Evolutionary conservation across 30 jellyfish, hydroid and myxozoan species (phyloP), one percentile per base, ranked within the genome.

Genomic region (Hydra vulgaris): DNA sequence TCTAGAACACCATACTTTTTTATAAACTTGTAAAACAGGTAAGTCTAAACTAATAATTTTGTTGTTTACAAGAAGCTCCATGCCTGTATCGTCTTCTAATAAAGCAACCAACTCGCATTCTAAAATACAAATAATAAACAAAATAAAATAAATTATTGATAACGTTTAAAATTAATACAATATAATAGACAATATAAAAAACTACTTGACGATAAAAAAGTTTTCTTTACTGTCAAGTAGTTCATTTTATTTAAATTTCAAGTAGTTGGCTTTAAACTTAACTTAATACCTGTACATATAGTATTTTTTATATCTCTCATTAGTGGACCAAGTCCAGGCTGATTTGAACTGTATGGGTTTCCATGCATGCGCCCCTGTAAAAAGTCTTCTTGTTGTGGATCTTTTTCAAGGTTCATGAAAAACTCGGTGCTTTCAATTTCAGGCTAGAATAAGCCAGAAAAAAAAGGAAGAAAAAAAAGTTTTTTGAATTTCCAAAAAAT

Each of bases 301-400:
- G 86, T 90, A 69, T 90, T 90, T 54, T 90, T 90, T 61, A 90
- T 55, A 71, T 90, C 97, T 12, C 97, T 78, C 97, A 90, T 90
- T 56, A 90, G 76, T 8, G 97, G 97, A 74, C 97, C 84, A 25
- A 27, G 55, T 0, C 92, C 92, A 1, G 84, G 23, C 69, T 90
- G 96, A 74, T 90, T 90, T n/a, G 95, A 86, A 25, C 89, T 81
- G 83, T 90, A 90, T 18, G 97, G 97, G 74, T 90, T 90, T 18
- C 97, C 97, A 18, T 87, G 95, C 97, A 90, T 90, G 27, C 97
- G 74, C 25, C 97, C 97, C 79, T 90, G 97, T 78, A 90, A 53
- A 67, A 74, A 90, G 69, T 90, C 97, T 79, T 90, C 97, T 55
- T 90, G 97, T 71, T 90, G 97, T 12, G 96, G 95, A 79, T 90